phyloP scores from a whole-genome alignment of 2,113 vertebrate genomes.

The Spheniscus mendiculus region DNA sequence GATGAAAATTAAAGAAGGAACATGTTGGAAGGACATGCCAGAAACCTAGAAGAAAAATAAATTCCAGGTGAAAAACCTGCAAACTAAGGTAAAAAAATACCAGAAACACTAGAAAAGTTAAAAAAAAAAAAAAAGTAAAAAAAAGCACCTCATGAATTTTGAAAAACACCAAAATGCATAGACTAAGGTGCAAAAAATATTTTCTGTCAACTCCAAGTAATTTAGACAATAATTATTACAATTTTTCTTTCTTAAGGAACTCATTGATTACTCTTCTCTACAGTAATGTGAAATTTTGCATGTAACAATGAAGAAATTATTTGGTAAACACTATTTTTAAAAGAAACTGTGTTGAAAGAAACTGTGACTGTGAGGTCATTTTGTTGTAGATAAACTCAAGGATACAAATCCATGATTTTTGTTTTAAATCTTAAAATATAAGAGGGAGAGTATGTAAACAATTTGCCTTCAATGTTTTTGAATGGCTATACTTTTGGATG shows the following conservation, averaged over 20 bases:
- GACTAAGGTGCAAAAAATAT: not conserved
- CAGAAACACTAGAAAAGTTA: not conserved
- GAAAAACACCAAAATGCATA: not conserved
- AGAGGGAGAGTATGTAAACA: not conserved
- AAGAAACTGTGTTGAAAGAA: not conserved
- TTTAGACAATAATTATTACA: not conserved
- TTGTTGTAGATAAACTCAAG: not conserved
- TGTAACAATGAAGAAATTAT: not conserved
- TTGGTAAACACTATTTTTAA: not conserved
- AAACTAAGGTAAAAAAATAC: not conserved
- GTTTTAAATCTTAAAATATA: not conserved
- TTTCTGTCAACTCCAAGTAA: not conserved
- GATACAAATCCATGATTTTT: not conserved
- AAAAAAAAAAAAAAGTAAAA: not conserved
- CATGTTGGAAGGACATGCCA: not conserved
- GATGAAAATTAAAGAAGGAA: not conserved
- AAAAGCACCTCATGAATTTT: not conserved
- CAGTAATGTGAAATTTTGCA: not conserved
- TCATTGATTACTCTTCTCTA: not conserved
- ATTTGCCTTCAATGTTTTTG: not conserved
- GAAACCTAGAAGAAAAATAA: not conserved
- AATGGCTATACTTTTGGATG: not conserved
- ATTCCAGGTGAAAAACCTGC: not conserved
- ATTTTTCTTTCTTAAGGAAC: not conserved
- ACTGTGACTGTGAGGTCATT: not conserved